Evolutionary conservation across 2,888 invertebrate genomes (phyloP).

Genomic region (Chrysina gloriosa): DNA sequence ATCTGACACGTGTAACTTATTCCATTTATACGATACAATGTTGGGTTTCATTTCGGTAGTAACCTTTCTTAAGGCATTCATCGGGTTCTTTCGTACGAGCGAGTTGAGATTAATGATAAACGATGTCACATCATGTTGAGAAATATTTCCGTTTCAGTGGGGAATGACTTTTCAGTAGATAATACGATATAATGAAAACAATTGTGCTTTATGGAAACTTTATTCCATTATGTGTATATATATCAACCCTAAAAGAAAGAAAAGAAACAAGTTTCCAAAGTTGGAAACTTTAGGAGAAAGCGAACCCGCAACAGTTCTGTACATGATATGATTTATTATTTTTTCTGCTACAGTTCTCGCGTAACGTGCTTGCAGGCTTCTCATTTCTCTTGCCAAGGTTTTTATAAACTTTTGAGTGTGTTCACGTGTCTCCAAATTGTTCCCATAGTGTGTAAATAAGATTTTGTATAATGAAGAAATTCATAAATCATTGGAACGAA

Average conservation of each 20-base stretch:
- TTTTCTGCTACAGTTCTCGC: background rate
- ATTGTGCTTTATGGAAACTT: conserved; percentile 3
- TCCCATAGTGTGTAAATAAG: background rate
- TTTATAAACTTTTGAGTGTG: background rate
- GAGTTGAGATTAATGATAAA: conserved; percentile 5
- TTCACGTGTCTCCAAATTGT: background rate
- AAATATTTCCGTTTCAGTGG: background rate
- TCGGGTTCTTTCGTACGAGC: background rate
- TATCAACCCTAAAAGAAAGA: background rate
- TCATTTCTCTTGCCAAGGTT: background rate
- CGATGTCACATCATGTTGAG: background rate
- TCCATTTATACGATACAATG: conserved; percentile 16
- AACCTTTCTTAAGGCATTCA: conserved; percentile 8
- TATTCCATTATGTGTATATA: background rate
- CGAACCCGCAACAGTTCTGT: background rate
- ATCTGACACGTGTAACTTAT: background rate
- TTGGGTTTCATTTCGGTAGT: conserved; percentile 3
- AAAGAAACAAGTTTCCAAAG: background rate
- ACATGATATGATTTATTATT: background rate
- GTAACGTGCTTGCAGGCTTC: background rate
- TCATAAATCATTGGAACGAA: too few relatives aligned
- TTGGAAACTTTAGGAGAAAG: background rate
- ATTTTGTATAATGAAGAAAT: too few relatives aligned
- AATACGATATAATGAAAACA: conserved; percentile 8
- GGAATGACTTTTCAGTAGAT: background rate